Conservation (phyloP, 2,888 invertebrate genomes). For the Scaptodrosophila latifasciaeformis region DNA sequence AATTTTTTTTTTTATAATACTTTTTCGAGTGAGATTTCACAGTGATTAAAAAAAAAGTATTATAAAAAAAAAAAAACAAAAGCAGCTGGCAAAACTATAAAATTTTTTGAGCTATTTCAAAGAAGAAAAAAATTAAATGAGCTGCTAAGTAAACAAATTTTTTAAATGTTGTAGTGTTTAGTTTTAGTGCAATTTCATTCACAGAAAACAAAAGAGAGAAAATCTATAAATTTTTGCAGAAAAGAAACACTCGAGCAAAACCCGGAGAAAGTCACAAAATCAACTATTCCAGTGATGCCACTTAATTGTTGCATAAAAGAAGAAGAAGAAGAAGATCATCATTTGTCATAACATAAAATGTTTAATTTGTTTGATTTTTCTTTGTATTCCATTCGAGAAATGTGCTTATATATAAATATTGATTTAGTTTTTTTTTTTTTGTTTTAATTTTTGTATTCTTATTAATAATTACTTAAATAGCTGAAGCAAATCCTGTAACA, state of each 20-base stretch:
- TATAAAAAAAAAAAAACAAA: neutral
- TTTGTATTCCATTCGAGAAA: no score
- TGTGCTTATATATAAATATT: constrained; percentile 15
- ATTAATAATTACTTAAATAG: constrained; percentile 54
- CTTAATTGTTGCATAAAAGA: constrained; percentile 64
- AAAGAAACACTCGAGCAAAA: constrained; percentile 61
- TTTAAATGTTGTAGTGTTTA: constrained; percentile 68
- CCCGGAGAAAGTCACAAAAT: no score
- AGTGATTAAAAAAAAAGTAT: no score
- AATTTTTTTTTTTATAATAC: no score
- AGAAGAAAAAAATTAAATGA: constrained; percentile 25
- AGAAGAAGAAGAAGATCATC: constrained; percentile 26
- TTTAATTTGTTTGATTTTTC: constrained; percentile 44
- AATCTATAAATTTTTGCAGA: constrained; percentile 3
- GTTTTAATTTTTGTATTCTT: constrained; percentile 39
- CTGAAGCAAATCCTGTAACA: constrained; percentile 69
- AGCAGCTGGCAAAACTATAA: constrained; percentile 23
- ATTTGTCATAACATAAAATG: constrained; percentile 63
- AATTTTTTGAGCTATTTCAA: neutral
- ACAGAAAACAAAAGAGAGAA: constrained; percentile 9
- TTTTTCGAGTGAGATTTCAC: no score
- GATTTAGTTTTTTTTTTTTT: constrained; percentile 18
- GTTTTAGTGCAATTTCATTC: constrained; percentile 65
- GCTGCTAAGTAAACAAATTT: constrained; percentile 49
- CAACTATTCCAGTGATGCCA: constrained; percentile 66